A percentile compares a stretch with the other conserved stretches of the same genome.
Evolutionary conservation across 2,797 vertebrate genomes (phyloP).

Genomic region (Anomalospiza imberbis): DNA sequence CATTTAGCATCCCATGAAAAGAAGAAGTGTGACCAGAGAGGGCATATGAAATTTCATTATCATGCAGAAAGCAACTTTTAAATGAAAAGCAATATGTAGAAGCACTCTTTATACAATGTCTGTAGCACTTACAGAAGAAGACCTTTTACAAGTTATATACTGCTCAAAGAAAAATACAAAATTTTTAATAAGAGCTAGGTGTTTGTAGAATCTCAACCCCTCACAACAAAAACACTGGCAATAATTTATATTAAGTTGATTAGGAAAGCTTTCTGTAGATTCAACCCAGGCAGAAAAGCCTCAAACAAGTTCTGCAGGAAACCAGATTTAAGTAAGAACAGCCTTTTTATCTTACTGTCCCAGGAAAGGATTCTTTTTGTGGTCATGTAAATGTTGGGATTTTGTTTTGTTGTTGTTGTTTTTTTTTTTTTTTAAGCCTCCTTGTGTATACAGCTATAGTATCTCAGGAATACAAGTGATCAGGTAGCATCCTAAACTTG

Average conservation of each 20-base stretch:
- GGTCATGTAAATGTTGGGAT: not conserved
- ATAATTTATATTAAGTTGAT: not conserved
- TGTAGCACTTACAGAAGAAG: not conserved
- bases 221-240: not conserved
- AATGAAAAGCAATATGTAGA: not conserved
- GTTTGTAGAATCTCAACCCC: not conserved
- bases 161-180: not conserved
- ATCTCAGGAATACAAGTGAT: not conserved
- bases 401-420: too few species aligned
- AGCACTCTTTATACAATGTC: not conserved
- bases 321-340: constrained; percentile 33
- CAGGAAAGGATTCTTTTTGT: constrained; percentile 1
- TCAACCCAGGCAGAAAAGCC: constrained; percentile 6
- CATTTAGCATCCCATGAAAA: not conserved
- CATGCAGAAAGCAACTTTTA: not conserved
- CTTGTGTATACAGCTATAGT: not conserved
- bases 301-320: constrained; percentile 40
- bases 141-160: not conserved
- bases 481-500: not conserved
- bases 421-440: too few species aligned
- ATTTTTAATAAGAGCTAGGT: not conserved
- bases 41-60: not conserved
- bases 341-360: constrained; percentile 30
- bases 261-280: constrained; percentile 27
- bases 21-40: not conserved